Evolutionary conservation across 2,113 vertebrate genomes (phyloP), one percentile per base, ranked within the genome.

Genomic region (Romanogobio albipinnatus): DNA sequence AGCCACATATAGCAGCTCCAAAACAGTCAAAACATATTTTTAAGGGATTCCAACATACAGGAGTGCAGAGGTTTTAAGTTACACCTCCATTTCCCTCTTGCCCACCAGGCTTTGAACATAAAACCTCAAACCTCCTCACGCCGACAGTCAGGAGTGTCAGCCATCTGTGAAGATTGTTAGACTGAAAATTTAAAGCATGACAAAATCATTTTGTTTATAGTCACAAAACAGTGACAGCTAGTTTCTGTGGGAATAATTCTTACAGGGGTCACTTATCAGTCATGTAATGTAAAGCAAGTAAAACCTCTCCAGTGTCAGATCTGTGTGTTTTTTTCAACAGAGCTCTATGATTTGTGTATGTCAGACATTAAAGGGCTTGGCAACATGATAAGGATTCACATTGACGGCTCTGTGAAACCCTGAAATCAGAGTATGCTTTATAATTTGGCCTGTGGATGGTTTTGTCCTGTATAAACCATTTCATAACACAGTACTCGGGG

Each of bases 311-410:
- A 33, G 26, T 75, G 53, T 36, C 6, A 66, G 15, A 19, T 45
- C 84, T 59, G n/a, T 26, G 9, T 2, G 9, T 68, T 33, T 47
- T 33, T 47, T 51, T 70, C 3, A n/a, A 47, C 29, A 86, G 71
- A 45, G 86, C 73, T 36, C 39, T 14, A 0, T 86, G 62, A 89
- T 89, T 58, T 19, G 24, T 76, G 64, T 36, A 15, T 84, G 78
- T 86, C 83, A 70, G 14, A 80, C 36, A 33, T 78, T 88, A 82
- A 85, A 86, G 81, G 68, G 86, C 80, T 87, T 90, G 76, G 6
- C 80, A 51, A 43, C 75, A 24, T 33, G 36, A 74, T 79, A 81
- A 26, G 79, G 62, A 66, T 86, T 73, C 58, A 58, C 47, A 74
- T 15, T 56, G 51, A 76, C 10, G 9, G n/a, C 29, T 86, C 84